phyloP scores from a whole-genome alignment of 2,888 invertebrate genomes.

The Scaptomyza tumidula region DNA sequence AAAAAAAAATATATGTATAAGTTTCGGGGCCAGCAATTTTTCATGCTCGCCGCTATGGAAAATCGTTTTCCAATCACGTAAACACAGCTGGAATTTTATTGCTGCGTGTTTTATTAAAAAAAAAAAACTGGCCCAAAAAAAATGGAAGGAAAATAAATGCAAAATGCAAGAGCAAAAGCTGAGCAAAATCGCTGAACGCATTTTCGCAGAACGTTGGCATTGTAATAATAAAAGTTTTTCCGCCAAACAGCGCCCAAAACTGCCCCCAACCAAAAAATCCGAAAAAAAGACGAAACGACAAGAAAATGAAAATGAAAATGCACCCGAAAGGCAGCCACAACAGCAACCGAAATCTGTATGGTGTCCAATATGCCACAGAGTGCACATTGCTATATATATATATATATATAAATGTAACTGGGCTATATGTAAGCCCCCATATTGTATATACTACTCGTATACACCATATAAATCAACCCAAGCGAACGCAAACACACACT shows the following conservation, averaged over 20 bases:
- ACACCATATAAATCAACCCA: constrained; percentile 68
- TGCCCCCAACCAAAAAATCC: neutral
- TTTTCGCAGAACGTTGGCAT: constrained; percentile 59
- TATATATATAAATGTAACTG: constrained; percentile 32
- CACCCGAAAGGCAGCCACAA: constrained; percentile 55
- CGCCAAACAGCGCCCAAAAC: constrained; percentile 35
- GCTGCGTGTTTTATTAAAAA: constrained; percentile 70
- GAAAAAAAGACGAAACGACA: constrained; percentile 28
- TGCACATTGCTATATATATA: constrained; percentile 37
- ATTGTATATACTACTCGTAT: constrained; percentile 37
- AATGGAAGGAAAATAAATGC: constrained; percentile 38
- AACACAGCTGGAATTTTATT: constrained; percentile 80
- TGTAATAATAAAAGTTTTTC: constrained; percentile 72
- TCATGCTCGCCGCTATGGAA: constrained; percentile 71
- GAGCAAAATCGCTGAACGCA: constrained; percentile 70
- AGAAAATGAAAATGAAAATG: constrained; percentile 54
- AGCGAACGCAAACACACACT: constrained; percentile 47
- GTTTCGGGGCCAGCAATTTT: constrained; percentile 54
- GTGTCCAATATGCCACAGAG: constrained; percentile 52
- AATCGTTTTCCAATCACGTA: constrained; percentile 80
- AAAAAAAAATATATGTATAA: constrained; percentile 28
- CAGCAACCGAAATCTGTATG: constrained; percentile 63
- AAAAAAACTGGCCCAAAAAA: constrained; percentile 23
- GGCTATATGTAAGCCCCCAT: constrained; percentile 37
- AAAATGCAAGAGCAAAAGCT: constrained; percentile 52